Evolutionary conservation across 2,797 vertebrate species (phyloP).

Genomic region (Thalassophryne amazonica): DNA sequence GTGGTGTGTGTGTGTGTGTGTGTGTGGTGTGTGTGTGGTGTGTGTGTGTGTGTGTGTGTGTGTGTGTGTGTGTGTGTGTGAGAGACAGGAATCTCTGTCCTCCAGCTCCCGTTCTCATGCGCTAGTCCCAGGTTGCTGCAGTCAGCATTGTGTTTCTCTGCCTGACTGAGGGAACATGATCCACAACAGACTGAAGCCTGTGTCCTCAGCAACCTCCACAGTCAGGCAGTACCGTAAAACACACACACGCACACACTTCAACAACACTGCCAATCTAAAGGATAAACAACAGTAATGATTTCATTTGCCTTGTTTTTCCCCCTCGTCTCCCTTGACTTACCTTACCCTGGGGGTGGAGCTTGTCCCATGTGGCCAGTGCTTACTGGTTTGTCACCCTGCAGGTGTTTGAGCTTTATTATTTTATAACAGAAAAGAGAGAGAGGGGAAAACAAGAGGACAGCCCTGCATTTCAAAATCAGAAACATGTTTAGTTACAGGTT

Average conservation of each 20-base stretch:
- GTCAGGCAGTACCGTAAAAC: not conserved
- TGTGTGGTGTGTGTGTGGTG: too few species aligned
- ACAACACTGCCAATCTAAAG: not conserved
- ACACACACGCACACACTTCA: not conserved
- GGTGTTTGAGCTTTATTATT: not conserved
- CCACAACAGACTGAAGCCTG: conserved; percentile 43
- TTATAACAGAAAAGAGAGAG: too few species aligned
- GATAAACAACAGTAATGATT: conserved; percentile 26
- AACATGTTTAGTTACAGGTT: too few species aligned
- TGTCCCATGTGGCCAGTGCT: conserved; percentile 1
- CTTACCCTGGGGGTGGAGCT: conserved; percentile 9
- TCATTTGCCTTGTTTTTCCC: conserved; percentile 23
- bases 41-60: too few species aligned
- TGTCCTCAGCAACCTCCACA: conserved; percentile 36
- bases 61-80: too few species aligned
- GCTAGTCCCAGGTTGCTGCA: conserved; percentile 23
- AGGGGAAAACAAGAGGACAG: too few species aligned
- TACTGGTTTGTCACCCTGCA: conserved; percentile 3
- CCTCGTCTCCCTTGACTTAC: not conserved
- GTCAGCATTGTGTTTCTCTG: conserved; percentile 60
- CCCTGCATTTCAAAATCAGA: too few species aligned
- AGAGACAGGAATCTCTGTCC: not conserved
- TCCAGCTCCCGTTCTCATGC: conserved; percentile 41
- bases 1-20: too few species aligned
- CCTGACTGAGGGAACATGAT: conserved; percentile 73